phyloP scores from a whole-genome alignment of 2,113 vertebrate species.

The Sorex araneus region DNA sequence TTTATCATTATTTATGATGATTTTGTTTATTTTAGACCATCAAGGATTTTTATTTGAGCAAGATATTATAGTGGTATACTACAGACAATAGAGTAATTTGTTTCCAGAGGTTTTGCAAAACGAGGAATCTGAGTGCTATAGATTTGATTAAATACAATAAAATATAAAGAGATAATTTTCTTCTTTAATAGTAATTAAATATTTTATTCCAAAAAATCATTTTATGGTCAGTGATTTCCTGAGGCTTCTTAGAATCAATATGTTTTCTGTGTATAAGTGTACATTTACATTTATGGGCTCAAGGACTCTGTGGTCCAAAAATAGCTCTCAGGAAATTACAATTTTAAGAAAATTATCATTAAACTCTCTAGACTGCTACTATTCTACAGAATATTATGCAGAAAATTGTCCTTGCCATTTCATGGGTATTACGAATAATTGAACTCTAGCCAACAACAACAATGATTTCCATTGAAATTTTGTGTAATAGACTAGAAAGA shows the following conservation, averaged over 20 bases:
- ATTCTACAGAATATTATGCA: neutral
- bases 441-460: slow-evolving; percentile 45
- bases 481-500: neutral
- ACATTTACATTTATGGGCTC: slow-evolving; percentile 37
- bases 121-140: neutral
- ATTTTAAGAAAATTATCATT: slow-evolving; percentile 58
- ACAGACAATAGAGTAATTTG: accelerated
- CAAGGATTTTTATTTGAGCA: neutral
- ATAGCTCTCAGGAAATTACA: slow-evolving; percentile 54
- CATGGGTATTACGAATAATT: slow-evolving; percentile 54
- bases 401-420: slow-evolving; percentile 39
- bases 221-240: neutral
- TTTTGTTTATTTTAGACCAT: neutral
- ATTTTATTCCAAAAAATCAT: slow-evolving; percentile 10
- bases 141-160: neutral
- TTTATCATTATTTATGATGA: neutral
- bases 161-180: neutral
- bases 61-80: neutral
- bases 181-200: neutral
- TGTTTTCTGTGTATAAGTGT: neutral
- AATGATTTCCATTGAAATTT: slow-evolving; percentile 26
- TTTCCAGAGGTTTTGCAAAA: neutral
- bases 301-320: neutral
- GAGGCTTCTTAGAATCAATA: neutral
- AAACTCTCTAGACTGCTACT: slow-evolving; percentile 21